Percentiles rank a stretch among this genome's conserved stretches.
Conservation (phyloP, 2,888 invertebrate species). For the Acronicta alni region DNA sequence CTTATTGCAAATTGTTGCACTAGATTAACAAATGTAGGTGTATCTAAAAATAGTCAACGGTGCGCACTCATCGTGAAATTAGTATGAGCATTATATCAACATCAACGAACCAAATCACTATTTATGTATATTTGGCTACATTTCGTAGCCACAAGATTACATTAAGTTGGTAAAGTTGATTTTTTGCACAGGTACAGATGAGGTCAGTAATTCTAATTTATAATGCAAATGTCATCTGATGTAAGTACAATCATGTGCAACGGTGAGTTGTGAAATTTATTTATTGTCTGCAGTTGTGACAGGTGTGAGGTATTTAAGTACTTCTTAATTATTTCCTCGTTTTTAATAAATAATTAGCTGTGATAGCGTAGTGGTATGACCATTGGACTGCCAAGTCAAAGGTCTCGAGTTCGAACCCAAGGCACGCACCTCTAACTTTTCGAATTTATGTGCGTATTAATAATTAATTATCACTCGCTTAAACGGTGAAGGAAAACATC, state of each 20-base stretch:
- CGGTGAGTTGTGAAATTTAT: slow-evolving; percentile 16
- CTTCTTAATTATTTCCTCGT: background rate
- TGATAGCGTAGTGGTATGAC: no score
- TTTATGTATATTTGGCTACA: slow-evolving; percentile 24
- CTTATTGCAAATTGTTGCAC: no score
- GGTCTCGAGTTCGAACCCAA: no score
- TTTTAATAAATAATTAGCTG: no score
- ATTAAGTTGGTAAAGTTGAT: slow-evolving; percentile 24
- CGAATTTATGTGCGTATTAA: no score
- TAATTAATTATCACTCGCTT: no score
- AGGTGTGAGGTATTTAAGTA: slow-evolving; percentile 17
- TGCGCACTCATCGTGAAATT: slow-evolving; percentile 36
- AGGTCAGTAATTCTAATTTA: slow-evolving; percentile 28
- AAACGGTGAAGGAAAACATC: no score
- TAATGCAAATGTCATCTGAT: slow-evolving; percentile 40
- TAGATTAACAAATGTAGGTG: background rate
- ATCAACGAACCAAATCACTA: slow-evolving; percentile 31
- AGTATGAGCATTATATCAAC: slow-evolving; percentile 34
- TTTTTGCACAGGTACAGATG: slow-evolving; percentile 38
- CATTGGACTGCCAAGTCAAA: no score
- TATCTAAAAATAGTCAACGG: slow-evolving; percentile 12
- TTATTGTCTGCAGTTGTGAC: slow-evolving; percentile 27
- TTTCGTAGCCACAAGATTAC: slow-evolving; percentile 35
- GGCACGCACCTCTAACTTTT: no score
- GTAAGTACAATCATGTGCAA: slow-evolving; percentile 26